These are phyloP conservation scores for Trichogramma pretiosum DNA, from an alignment of 1,140 invertebrate genomes.

Conservation along the genomic window DNA sequence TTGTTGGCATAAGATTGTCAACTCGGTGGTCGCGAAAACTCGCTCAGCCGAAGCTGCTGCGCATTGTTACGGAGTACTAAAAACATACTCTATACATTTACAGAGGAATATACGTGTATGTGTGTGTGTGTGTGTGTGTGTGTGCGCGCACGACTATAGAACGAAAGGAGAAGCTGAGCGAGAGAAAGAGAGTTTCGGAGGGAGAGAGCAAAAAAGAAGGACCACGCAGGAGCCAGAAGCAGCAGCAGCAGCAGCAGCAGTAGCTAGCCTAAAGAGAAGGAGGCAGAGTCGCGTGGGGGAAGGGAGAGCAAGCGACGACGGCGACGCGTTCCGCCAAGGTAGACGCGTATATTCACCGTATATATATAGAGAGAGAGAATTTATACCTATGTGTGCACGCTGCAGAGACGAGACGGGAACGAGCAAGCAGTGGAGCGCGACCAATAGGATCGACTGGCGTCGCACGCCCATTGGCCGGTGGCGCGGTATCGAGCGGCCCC, in stretches of 20 bases:
- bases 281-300: background rate
- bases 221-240: background rate
- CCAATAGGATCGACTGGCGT: slow-evolving; percentile 41
- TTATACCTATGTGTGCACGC: too few species aligned
- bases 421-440: slow-evolving; percentile 27
- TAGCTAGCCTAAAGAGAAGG: slow-evolving; percentile 2
- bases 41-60: too few species aligned
- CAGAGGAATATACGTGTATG: too few species aligned
- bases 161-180: background rate
- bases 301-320: background rate
- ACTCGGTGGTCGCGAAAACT: too few species aligned
- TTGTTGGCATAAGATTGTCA: too few species aligned
- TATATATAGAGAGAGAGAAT: too few species aligned
- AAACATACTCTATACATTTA: too few species aligned
- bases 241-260: background rate
- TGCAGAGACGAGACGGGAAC: too few species aligned
- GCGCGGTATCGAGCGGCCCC: slow-evolving; percentile 40
- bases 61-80: too few species aligned
- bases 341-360: too few species aligned
- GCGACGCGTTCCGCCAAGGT: too few species aligned
- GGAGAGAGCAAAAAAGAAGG: background rate
- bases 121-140: background rate
- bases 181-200: background rate
- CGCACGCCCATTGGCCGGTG: too few species aligned
- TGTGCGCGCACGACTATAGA: background rate